Evolutionary conservation across 1,140 invertebrate genomes (phyloP).

Genomic region (Oscheius sp.): DNA sequence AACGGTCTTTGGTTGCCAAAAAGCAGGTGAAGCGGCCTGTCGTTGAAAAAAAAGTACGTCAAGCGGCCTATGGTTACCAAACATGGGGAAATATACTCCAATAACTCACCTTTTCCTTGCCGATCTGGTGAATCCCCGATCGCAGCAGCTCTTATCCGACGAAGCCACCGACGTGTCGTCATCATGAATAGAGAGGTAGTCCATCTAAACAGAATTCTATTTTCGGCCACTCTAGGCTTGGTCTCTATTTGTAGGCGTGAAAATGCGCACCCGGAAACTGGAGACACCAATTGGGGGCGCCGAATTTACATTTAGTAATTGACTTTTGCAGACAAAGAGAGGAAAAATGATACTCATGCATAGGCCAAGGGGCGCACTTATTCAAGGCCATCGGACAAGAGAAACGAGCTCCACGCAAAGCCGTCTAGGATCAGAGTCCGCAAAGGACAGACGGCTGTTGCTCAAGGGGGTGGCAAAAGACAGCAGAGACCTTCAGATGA

Average conservation of each 20-base stretch:
- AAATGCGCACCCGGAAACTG: background rate
- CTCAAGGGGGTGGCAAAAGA: too few relatives aligned
- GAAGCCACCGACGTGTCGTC: slow-evolving; percentile 31
- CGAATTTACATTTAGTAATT: background rate
- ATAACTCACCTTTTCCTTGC: slow-evolving; percentile 23
- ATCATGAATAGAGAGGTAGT: slow-evolving; percentile 32
- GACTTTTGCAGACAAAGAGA: background rate
- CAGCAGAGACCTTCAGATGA: background rate
- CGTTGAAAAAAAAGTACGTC: too few relatives aligned
- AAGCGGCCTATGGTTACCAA: too few relatives aligned
- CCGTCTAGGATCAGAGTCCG: too few relatives aligned
- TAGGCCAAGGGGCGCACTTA: background rate
- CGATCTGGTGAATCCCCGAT: slow-evolving; percentile 24
- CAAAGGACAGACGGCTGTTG: too few relatives aligned
- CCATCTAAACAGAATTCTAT: slow-evolving; percentile 32
- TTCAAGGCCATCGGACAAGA: background rate
- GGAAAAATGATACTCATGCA: background rate
- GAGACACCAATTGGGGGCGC: background rate
- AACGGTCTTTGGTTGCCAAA: too few relatives aligned
- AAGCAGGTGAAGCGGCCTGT: too few relatives aligned
- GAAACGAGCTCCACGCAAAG: background rate
- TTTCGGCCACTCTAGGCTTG: too few relatives aligned
- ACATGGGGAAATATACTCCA: background rate
- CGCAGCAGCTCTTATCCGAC: slow-evolving; percentile 21
- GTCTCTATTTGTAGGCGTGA: too few relatives aligned